Percentiles rank a stretch among this genome's conserved stretches.
These are phyloP conservation scores for Acipenser oxyrinchus DNA, from an alignment of 2,797 vertebrate species.

Conservation along the genomic window DNA sequence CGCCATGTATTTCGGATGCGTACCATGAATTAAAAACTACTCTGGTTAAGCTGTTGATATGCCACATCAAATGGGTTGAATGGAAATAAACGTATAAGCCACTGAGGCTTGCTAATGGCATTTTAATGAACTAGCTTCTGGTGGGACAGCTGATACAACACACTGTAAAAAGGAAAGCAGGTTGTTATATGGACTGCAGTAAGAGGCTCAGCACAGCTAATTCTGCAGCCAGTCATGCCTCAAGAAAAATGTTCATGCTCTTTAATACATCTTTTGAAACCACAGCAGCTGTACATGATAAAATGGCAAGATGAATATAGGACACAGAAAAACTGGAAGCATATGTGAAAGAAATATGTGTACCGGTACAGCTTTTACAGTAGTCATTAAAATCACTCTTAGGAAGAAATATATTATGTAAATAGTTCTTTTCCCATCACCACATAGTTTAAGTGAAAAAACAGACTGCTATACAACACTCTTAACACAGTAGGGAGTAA, in stretches of 20 bases:
- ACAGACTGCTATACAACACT: neutral
- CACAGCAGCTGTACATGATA: too few species aligned
- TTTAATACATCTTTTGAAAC: too few species aligned
- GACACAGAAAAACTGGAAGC: too few species aligned
- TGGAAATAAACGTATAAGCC: neutral
- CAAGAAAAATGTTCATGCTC: neutral
- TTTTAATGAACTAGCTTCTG: constrained; percentile 11
- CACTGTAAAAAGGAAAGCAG: neutral
- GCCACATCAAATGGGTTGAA: constrained; percentile 2
- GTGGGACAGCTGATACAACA: neutral
- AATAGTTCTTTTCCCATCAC: too few species aligned
- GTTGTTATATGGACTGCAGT: too few species aligned
- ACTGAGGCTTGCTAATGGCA: neutral
- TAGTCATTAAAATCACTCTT: too few species aligned
- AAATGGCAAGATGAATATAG: neutral
- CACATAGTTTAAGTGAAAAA: too few species aligned
- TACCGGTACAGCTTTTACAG: too few species aligned
- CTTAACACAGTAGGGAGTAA: too few species aligned
- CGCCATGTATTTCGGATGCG: neutral
- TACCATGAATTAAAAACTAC: neutral
- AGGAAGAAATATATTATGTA: too few species aligned
- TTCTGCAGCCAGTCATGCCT: neutral
- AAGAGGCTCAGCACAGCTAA: constrained; percentile 1
- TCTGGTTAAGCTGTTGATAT: neutral
- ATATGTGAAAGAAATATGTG: too few species aligned